Evolutionary conservation across 1,140 invertebrate species (phyloP), one percentile per base, ranked within the genome.

Genomic region (Scaptodrosophila lebanonensis): DNA sequence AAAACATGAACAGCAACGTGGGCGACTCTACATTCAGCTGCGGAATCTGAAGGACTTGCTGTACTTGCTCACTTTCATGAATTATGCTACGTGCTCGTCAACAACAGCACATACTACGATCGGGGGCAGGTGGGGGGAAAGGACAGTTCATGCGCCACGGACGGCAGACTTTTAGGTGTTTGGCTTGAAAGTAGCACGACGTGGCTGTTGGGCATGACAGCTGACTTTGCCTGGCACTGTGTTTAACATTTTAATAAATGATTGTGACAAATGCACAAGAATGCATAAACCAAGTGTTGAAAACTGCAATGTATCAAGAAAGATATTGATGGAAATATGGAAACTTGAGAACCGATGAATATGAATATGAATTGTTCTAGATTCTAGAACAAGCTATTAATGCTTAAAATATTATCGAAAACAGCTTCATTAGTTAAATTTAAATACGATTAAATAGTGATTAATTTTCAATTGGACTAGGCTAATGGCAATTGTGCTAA

Each of bases 241-340:
- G 73, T 60, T 82, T 66, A 82, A 70, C 56, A 58, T 82, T 69
- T 79, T 66, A 79, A 79, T 82, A 82, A 79, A 79, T 79, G 75
- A 82, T 70, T 69, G 61, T 66, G 75, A 70, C 65, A 75, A 70
- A 70, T 54, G 69, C 65, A 69, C 52, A 48, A 51, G 43, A 33
- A 38, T 53, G 62, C 50, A 76, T 71, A 43, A 44, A 25, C 38
- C 32, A 33, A 33, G 12, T 33, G 32, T 11, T 58, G 39, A 40
- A 68, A 61, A 51, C 36, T 45, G 22, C 52, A 5, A 25, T 35
- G 22, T 61, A 45, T 29, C 27, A 9, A 6, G 27, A 29, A n/a
- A n/a, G n/a, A n/a, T n/a, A n/a, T n/a, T n/a, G n/a, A n/a, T 70
- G 65, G 44, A 54, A 66, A 76, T 69, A 60, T 73, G 48, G n/a